phyloP scores from a whole-genome alignment of 2,113 vertebrate species.

The Oreochromis spilurus region DNA sequence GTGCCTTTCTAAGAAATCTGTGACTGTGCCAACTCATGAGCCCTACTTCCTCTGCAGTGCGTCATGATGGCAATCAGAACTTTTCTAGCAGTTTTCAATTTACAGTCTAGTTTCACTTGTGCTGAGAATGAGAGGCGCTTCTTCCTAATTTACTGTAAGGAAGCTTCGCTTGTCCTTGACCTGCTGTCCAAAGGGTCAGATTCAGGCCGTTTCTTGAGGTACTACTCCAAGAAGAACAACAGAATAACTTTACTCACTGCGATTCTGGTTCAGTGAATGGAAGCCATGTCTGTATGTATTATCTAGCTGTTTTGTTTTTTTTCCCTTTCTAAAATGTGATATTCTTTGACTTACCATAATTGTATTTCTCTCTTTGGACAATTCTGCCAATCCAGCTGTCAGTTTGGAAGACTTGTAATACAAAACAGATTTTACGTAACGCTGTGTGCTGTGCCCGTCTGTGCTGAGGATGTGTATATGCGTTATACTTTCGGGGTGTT shows the following conservation, averaged over 20 bases:
- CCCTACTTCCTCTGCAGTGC: constrained; percentile 64
- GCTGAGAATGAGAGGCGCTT: constrained; percentile 6
- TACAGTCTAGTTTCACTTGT: constrained; percentile 14
- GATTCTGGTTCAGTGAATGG: constrained; percentile 50
- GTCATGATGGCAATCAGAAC: constrained; percentile 72
- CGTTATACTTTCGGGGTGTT: background rate
- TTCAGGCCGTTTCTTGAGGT: constrained; percentile 47
- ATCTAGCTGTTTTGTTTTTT: constrained; percentile 6
- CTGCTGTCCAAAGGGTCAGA: constrained; percentile 31
- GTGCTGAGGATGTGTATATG: background rate
- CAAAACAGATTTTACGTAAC: constrained; percentile 65
- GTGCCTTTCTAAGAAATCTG: constrained; percentile 67
- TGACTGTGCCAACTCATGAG: constrained; percentile 72
- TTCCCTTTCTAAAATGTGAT: constrained; percentile 60
- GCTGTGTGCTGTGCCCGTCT: constrained; percentile 35
- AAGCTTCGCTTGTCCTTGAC: constrained; percentile 6
- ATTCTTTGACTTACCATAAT: constrained; percentile 46
- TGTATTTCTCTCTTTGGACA: constrained; percentile 52
- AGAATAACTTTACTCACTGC: constrained; percentile 15
- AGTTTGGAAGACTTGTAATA: constrained; percentile 69
- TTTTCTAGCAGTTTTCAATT: constrained; percentile 26
- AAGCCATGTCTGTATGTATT: constrained; percentile 66
- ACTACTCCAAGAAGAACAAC: constrained; percentile 45
- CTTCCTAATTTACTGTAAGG: constrained; percentile 17
- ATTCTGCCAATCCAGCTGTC: constrained; percentile 57